phyloP scores from a whole-genome alignment of 2,113 vertebrate genomes.

The Sapayoa aenigma region DNA sequence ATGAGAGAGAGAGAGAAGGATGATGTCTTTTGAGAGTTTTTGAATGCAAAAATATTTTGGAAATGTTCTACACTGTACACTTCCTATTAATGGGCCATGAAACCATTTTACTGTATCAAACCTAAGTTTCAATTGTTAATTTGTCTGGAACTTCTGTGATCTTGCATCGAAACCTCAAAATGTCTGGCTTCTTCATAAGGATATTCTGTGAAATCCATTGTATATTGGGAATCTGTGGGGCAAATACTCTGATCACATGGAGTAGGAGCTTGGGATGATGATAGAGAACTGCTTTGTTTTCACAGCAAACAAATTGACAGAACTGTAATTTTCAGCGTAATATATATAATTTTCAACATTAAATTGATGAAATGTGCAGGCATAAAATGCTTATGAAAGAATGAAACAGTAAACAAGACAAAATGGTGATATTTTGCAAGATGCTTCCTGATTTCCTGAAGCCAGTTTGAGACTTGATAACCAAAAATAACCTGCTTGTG shows the following conservation, averaged over 20 bases:
- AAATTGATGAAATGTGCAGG: not conserved
- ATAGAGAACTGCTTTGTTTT: not conserved
- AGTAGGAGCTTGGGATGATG: not conserved
- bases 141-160: not conserved
- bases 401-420: not conserved
- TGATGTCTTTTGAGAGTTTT: not conserved
- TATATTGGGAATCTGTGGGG: not conserved
- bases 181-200: rapidly evolving
- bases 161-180: not conserved
- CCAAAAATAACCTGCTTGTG: not conserved
- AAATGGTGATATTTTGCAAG: not conserved
- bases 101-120: not conserved
- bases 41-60: rapidly evolving
- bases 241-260: rapidly evolving
- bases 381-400: not conserved
- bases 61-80: not conserved
- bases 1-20: not conserved
- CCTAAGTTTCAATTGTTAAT: not conserved
- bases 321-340: not conserved
- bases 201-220: not conserved
- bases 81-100: not conserved
- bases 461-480: not conserved
- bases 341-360: not conserved
- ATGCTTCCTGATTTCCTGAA: not conserved
- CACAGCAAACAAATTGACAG: not conserved